Percentiles rank a stretch among this genome's conserved stretches.
Evolutionary conservation across 2,888 invertebrate genomes (phyloP).

Genomic region (Mimumesa dahlbomi): DNA sequence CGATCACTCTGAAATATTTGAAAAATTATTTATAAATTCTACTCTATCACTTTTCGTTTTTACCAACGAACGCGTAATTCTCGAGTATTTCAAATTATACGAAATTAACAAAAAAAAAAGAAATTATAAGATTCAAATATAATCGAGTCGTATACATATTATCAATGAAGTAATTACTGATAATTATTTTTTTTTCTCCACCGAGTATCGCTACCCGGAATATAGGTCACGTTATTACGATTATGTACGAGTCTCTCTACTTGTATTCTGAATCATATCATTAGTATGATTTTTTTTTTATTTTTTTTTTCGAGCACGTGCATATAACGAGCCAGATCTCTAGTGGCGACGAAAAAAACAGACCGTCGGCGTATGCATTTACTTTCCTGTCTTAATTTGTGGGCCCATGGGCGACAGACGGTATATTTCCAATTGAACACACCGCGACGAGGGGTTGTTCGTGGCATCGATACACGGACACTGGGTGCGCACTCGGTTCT

Average conservation of each 20-base stretch:
- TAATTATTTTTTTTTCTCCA: too few relatives aligned
- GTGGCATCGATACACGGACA: slow-evolving; percentile 41
- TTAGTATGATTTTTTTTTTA: slow-evolving; percentile 36
- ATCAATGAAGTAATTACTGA: too few relatives aligned
- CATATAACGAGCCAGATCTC: slow-evolving; percentile 17
- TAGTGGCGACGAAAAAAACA: neutral
- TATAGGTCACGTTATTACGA: too few relatives aligned
- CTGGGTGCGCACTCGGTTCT: slow-evolving; percentile 42
- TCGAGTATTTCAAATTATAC: too few relatives aligned
- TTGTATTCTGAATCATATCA: too few relatives aligned
- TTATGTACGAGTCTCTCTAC: too few relatives aligned
- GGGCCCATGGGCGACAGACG: slow-evolving; percentile 42
- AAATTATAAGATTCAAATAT: too few relatives aligned
- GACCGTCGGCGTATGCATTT: slow-evolving; percentile 26
- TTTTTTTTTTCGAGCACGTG: slow-evolving; percentile 22
- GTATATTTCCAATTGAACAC: slow-evolving; percentile 54
- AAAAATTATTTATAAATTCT: neutral
- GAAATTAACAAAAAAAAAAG: too few relatives aligned
- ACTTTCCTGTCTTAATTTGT: slow-evolving; percentile 52
- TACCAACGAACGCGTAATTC: too few relatives aligned
- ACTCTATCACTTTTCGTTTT: too few relatives aligned
- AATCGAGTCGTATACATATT: too few relatives aligned
- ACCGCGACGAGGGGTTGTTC: slow-evolving; percentile 24
- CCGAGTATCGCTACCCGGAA: too few relatives aligned
- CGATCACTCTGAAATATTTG: neutral